Evolutionary conservation across 2,888 invertebrate species (phyloP).

Genomic region (Anodontia alba): DNA sequence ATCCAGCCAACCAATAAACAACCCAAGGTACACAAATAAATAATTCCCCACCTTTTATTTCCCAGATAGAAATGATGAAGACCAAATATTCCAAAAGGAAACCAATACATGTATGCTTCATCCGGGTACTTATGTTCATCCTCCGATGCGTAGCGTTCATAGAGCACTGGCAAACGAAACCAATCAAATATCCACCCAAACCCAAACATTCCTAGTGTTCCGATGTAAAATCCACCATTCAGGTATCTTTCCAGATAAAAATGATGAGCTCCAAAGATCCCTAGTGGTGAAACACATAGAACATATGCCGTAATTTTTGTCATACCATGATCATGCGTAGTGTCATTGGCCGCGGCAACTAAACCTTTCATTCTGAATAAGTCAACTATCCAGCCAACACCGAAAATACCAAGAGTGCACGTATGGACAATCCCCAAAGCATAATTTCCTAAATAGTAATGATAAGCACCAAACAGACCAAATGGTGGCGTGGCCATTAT

Average conservation of each 20-base stretch:
- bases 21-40: slow-evolving; percentile 61
- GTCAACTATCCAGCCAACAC: slow-evolving; percentile 58
- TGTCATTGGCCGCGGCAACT: slow-evolving; percentile 53
- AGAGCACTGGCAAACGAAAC: slow-evolving; percentile 55
- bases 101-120: slow-evolving; percentile 62
- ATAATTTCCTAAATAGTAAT: slow-evolving; percentile 60
- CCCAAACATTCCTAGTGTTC: slow-evolving; percentile 56
- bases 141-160: slow-evolving; percentile 59
- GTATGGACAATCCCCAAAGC: slow-evolving; percentile 54
- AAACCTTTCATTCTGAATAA: slow-evolving; percentile 57
- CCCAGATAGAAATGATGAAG: slow-evolving; percentile 63
- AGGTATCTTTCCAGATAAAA: slow-evolving; percentile 55
- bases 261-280: slow-evolving; percentile 57
- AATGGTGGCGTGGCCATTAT: slow-evolving; percentile 60
- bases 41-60: slow-evolving; percentile 56
- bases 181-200: slow-evolving; percentile 60
- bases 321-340: slow-evolving; percentile 56
- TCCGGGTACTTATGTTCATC: slow-evolving; percentile 63
- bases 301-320: slow-evolving; percentile 59
- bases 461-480: slow-evolving; percentile 59
- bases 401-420: slow-evolving; percentile 54
- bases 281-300: slow-evolving; percentile 56
- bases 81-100: slow-evolving; percentile 62
- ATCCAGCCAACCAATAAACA: slow-evolving; percentile 59
- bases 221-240: slow-evolving; percentile 53